These are phyloP conservation scores for Cheiracanthium punctorium DNA, from an alignment of 2,888 invertebrate genomes.

Conservation along the genomic window DNA sequence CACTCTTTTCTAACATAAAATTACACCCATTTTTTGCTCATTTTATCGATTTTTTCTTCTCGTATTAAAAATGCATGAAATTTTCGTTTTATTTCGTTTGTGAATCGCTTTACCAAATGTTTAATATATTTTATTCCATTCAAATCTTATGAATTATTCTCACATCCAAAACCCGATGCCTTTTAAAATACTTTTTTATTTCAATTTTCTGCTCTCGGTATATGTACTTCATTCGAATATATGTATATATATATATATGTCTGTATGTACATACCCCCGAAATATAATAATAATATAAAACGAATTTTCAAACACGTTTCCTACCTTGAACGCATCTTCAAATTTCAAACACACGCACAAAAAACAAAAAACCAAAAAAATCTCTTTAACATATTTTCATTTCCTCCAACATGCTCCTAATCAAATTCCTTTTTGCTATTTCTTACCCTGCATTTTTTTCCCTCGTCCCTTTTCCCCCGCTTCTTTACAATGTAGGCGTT, in stretches of 20 bases:
- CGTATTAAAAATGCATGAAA: neutral
- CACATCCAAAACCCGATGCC: neutral
- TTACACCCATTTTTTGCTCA: too few species aligned
- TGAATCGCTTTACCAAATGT: neutral
- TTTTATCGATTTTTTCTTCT: too few species aligned
- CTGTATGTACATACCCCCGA: too few species aligned
- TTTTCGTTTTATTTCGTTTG: neutral
- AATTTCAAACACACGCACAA: neutral
- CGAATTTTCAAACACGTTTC: too few species aligned
- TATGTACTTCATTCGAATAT: too few species aligned
- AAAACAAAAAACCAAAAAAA: neutral
- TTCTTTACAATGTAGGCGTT: conserved; percentile 19
- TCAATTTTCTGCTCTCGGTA: too few species aligned
- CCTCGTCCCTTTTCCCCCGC: neutral
- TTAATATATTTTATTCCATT: neutral
- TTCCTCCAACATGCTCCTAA: neutral
- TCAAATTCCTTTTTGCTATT: conserved; percentile 11
- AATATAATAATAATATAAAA: too few species aligned
- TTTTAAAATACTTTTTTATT: neutral
- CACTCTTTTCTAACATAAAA: too few species aligned
- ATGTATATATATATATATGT: too few species aligned
- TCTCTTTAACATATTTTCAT: neutral
- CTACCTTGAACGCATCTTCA: too few species aligned
- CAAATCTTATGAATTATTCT: neutral
- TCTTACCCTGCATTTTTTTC: conserved; percentile 2